Evolutionary conservation across 2,888 invertebrate species (phyloP).

Genomic region (Drosophila incognita): DNA sequence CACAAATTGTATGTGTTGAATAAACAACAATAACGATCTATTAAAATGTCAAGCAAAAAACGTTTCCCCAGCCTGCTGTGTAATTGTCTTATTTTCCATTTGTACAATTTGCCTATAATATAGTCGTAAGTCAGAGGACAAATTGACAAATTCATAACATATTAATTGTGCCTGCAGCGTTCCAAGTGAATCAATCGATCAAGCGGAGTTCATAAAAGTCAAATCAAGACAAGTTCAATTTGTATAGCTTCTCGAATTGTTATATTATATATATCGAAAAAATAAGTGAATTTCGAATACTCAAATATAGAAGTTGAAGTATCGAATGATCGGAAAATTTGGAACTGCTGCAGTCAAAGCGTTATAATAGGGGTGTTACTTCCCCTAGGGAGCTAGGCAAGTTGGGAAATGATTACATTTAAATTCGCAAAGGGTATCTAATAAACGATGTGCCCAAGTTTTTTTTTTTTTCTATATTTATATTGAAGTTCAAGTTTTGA

Average conservation of each 20-base stretch:
- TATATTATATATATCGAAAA: not conserved
- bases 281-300: not conserved
- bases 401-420: not conserved
- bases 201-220: not conserved
- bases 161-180: not conserved
- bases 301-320: not conserved
- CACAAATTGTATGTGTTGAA: not conserved
- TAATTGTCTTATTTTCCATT: not conserved
- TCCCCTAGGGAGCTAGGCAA: not conserved
- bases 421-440: not conserved
- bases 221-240: not conserved
- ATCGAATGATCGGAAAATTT: not conserved
- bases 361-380: rapidly evolving
- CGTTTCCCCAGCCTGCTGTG: not conserved
- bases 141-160: not conserved
- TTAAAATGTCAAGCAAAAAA: not conserved
- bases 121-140: not conserved
- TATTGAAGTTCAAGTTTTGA: not conserved
- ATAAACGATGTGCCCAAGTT: not conserved
- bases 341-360: not conserved
- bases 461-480: not conserved
- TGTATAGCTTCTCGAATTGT: not conserved
- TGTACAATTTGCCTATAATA: not conserved
- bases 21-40: not conserved
- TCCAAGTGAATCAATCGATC: not conserved